Base-by-base conservation (phyloP, 2,113 vertebrate species). In the Perca fluviatilis region DNA sequence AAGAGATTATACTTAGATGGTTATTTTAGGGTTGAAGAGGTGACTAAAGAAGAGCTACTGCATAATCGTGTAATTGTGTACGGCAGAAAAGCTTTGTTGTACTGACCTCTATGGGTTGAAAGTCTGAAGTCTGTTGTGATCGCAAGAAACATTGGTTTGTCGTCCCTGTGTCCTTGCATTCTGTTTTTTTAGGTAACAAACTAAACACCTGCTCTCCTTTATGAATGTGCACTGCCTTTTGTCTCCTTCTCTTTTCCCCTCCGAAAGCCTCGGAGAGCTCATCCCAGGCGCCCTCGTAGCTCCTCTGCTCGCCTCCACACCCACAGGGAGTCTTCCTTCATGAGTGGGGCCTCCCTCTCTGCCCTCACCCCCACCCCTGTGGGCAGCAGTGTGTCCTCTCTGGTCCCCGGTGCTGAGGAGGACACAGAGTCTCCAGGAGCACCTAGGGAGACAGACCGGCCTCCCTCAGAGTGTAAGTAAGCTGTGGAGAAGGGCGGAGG, bases 401-500 rank as follows among this genome's bases (percentile, higher is more conserved):
- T 91, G 77, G 71, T 78, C 9, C 78, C 80, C 0, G 79, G 58
- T 60, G 90, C 93, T 0, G 94, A 95, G 2, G 95, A 58, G 90
- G 63, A 53, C 67, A 33, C 86, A 18, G 88, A 93, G 2, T 14
- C 25, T 9, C 5, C 36, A 5, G 47, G 47, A 60, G 33, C 56
- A 25, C 25, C 36, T 94, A 94, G 4, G 50, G 60, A 85, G 46
- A 30, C 57, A 18, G 58, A 33, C 13, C 49, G 9, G 1, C 56
- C 69, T 0, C 25, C 94, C 0, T 92, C 91, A 4, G 6, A 87
- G 33, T 64, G 95, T 96, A 83, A 95, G 95, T 43, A 11, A 43
- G 40, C 9, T 40, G 40, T 43, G 40, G 40, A 43, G 40, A 43
- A 43, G 40, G 40, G 40, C 40, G 9, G 40, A 43, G 40, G 40